A percentile compares a stretch with the other conserved stretches of the same genome.
These are phyloP conservation scores for Meloidogyne floridensis DNA, from an alignment of 1,140 invertebrate genomes.

Conservation along the genomic window DNA sequence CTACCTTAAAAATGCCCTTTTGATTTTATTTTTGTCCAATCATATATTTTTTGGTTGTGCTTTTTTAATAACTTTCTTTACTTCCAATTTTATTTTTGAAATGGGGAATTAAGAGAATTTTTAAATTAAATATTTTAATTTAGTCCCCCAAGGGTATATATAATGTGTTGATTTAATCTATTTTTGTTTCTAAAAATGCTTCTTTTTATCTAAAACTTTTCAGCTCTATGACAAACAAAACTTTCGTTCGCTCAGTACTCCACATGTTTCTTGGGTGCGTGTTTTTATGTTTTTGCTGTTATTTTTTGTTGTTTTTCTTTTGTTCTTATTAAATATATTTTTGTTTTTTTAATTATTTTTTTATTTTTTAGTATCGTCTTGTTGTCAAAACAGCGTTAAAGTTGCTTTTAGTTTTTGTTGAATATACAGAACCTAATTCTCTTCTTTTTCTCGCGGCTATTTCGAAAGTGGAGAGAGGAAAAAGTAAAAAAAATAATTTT, in stretches of 20 bases:
- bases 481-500: slow-evolving; percentile 69
- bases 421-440: slow-evolving; percentile 94
- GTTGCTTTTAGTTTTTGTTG: slow-evolving; percentile 92
- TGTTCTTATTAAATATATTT: slow-evolving; percentile 19
- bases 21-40: too few relatives aligned
- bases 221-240: slow-evolving; percentile 9
- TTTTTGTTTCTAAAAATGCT: neutral
- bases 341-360: neutral
- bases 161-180: too few relatives aligned
- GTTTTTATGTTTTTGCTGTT: slow-evolving; percentile 30
- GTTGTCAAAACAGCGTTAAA: slow-evolving; percentile 99
- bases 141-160: too few relatives aligned
- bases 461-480: slow-evolving; percentile 78
- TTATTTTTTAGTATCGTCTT: slow-evolving; percentile 76
- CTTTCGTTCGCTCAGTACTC: neutral
- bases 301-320: slow-evolving; percentile 23
- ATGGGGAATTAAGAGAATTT: too few relatives aligned
- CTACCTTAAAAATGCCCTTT: too few relatives aligned
- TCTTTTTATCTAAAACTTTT: neutral
- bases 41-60: neutral
- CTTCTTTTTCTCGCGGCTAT: slow-evolving; percentile 84
- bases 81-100: neutral
- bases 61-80: neutral
- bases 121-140: too few relatives aligned
- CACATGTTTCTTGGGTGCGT: neutral